phyloP scores from a whole-genome alignment of 2,888 invertebrate species.

The Pristionchus fissidentatus region DNA sequence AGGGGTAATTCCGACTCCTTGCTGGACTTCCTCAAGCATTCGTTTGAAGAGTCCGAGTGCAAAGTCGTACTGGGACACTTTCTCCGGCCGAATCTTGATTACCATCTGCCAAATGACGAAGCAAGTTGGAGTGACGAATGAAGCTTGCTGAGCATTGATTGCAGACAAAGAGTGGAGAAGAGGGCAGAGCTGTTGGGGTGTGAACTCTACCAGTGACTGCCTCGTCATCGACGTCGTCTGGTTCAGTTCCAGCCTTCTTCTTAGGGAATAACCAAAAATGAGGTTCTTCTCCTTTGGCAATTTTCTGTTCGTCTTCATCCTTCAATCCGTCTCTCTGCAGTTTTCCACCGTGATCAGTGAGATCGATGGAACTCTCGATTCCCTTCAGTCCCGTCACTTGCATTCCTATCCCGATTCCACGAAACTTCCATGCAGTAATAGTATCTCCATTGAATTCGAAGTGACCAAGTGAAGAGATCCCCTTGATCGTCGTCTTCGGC shows the following conservation, averaged over 20 bases:
- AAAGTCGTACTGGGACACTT: not conserved
- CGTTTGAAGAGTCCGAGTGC: not conserved
- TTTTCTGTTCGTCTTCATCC: not conserved
- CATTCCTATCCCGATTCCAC: slow-evolving; percentile 16
- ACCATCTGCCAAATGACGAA: not conserved
- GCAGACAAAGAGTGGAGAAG: not conserved
- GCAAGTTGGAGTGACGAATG: not conserved
- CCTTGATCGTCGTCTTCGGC: not conserved
- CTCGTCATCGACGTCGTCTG: not conserved
- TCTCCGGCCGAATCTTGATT: not conserved
- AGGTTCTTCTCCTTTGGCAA: not conserved
- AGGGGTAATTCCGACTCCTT: not conserved
- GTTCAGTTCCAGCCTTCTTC: not conserved
- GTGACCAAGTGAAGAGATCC: not conserved
- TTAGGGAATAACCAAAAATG: not conserved
- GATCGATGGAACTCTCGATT: not conserved
- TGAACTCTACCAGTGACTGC: not conserved
- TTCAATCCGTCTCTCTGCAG: not conserved
- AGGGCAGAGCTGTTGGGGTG: not conserved
- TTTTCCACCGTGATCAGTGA: not conserved
- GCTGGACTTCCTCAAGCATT: slow-evolving; percentile 19
- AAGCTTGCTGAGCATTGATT: not conserved
- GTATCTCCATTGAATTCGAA: not conserved
- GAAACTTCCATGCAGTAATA: not conserved
- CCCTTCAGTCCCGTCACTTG: not conserved